Conservation (phyloP, 1,140 invertebrate genomes). For the Bombyx mori region DNA sequence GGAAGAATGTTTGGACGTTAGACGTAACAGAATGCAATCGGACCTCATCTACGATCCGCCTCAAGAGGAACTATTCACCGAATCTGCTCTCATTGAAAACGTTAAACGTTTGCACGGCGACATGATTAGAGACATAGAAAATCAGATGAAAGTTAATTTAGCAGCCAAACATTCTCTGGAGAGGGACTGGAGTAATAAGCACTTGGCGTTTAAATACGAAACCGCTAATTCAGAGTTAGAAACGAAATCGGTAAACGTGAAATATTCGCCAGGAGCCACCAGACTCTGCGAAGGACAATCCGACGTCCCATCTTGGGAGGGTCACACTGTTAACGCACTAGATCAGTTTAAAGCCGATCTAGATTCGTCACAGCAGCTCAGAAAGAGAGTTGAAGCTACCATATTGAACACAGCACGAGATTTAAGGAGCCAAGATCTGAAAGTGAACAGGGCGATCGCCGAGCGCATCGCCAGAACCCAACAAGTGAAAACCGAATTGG, state of each 20-base stretch:
- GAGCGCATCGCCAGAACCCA: slow-evolving; percentile 76
- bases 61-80: slow-evolving; percentile 82
- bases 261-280: slow-evolving; percentile 80
- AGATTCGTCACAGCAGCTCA: slow-evolving; percentile 71
- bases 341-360: slow-evolving; percentile 71
- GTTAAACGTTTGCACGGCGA: slow-evolving; percentile 65
- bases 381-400: slow-evolving; percentile 74
- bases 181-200: slow-evolving; percentile 90
- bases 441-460: slow-evolving; percentile 76
- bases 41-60: slow-evolving; percentile 85
- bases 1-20: slow-evolving; percentile 79
- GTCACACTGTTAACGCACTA: slow-evolving; percentile 75
- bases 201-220: slow-evolving; percentile 83
- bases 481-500: slow-evolving; percentile 74
- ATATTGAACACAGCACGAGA: slow-evolving; percentile 77
- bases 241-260: slow-evolving; percentile 74
- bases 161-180: slow-evolving; percentile 82
- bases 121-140: slow-evolving; percentile 76
- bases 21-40: slow-evolving; percentile 79
- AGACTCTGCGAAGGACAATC: slow-evolving; percentile 80
- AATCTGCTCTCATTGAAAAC: slow-evolving; percentile 77
- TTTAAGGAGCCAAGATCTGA: slow-evolving; percentile 79
- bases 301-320: slow-evolving; percentile 78
- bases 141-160: slow-evolving; percentile 80
- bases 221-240: slow-evolving; percentile 73